Conservation (phyloP, 2,797 vertebrate genomes). For the Darevskia mixta region DNA sequence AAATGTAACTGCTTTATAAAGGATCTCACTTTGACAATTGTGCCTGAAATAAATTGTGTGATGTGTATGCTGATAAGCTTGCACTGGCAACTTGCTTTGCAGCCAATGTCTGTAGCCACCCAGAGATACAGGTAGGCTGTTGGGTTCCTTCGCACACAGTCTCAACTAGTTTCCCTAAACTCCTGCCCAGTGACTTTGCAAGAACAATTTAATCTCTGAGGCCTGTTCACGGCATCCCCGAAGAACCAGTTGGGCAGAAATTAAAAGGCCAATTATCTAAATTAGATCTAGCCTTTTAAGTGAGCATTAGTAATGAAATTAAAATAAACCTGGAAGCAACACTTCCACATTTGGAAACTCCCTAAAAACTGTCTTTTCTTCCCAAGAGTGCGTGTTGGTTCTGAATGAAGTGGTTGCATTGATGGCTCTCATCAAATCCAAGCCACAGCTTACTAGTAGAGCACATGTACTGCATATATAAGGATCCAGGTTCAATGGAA, state of each 20-base stretch:
- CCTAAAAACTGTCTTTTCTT: background rate
- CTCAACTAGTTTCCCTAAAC: background rate
- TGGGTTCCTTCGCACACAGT: background rate
- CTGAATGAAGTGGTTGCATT: background rate
- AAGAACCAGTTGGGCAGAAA: slow-evolving; percentile 38
- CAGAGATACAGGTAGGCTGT: background rate
- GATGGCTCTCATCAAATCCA: background rate
- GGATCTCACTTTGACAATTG: background rate
- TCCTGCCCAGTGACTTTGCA: background rate
- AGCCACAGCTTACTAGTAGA: background rate
- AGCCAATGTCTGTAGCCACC: background rate
- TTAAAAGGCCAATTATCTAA: slow-evolving; percentile 27
- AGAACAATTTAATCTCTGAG: slow-evolving; percentile 40
- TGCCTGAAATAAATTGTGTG: background rate
- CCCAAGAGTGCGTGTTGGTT: slow-evolving; percentile 18
- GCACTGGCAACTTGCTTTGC: background rate
- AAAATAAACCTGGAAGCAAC: slow-evolving; percentile 35
- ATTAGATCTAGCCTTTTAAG: slow-evolving; percentile 48
- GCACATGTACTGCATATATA: background rate
- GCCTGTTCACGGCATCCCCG: background rate
- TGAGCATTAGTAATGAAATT: slow-evolving; percentile 29
- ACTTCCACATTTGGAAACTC: slow-evolving; percentile 29
- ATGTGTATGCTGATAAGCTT: background rate
- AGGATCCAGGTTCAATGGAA: background rate
- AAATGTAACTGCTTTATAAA: background rate